A percentile compares a stretch with the other conserved stretches of the same genome.
phyloP scores from a whole-genome alignment of 2,797 vertebrate genomes.

The Lepilemur ruficaudatus region DNA sequence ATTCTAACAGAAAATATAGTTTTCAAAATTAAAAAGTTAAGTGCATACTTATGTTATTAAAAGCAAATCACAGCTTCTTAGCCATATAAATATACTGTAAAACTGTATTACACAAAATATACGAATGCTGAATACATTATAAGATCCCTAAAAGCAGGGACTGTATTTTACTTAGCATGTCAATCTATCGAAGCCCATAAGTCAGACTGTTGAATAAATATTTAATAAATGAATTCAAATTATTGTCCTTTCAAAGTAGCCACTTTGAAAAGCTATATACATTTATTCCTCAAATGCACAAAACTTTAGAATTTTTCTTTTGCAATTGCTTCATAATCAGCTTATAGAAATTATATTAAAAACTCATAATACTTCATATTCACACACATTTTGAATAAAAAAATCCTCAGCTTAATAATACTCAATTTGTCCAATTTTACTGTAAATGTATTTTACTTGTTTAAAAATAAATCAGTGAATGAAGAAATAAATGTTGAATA shows the following conservation, averaged over 20 bases:
- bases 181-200: neutral
- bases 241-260: neutral
- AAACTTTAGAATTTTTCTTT: constrained; percentile 12
- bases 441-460: neutral
- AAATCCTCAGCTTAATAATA: neutral
- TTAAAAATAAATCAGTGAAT: constrained; percentile 14
- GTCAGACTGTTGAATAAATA: neutral
- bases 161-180: neutral
- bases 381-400: neutral
- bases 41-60: constrained; percentile 39
- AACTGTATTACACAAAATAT: neutral
- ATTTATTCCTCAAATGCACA: neutral
- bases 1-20: constrained; percentile 62
- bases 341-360: neutral
- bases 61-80: constrained; percentile 33
- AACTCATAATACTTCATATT: neutral
- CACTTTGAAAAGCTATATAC: neutral
- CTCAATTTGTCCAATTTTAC: neutral
- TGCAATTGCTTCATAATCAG: neutral
- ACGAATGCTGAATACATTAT: neutral
- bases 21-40: constrained; percentile 54
- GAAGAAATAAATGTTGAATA: neutral
- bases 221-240: constrained; percentile 32
- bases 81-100: neutral
- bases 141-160: neutral